phyloP scores from a whole-genome alignment of 2,888 invertebrate genomes.

The Aleiodes leptofemur region DNA sequence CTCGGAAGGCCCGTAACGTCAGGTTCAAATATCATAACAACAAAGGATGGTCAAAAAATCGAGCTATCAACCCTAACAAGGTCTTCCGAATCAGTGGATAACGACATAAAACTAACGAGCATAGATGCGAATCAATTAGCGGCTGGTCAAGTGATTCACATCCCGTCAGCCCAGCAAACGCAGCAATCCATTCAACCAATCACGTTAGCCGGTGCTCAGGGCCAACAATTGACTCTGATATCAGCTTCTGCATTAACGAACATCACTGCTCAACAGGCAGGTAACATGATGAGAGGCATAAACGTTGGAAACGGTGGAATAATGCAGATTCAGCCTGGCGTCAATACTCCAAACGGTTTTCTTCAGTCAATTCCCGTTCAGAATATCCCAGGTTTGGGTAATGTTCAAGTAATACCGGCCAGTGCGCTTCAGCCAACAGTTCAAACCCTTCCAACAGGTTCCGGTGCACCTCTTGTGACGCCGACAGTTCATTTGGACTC shows the following conservation, averaged over 20 bases:
- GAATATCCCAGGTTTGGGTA: conserved; percentile 86
- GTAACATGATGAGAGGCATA: conserved; percentile 70
- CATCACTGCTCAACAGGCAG: conserved; percentile 68
- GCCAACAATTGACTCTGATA: conserved; percentile 90
- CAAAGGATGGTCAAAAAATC: conserved; percentile 73
- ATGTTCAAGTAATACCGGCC: conserved; percentile 88
- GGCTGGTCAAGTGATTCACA: conserved; percentile 72
- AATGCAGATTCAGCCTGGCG: conserved; percentile 77
- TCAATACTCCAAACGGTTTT: conserved; percentile 74
- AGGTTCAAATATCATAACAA: conserved; percentile 67
- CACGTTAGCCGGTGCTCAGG: conserved; percentile 84
- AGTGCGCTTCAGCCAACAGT: conserved; percentile 77
- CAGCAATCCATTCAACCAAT: conserved; percentile 78
- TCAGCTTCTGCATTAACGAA: conserved; percentile 81
- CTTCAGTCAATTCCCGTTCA: conserved; percentile 85
- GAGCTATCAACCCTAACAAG: conserved; percentile 69
- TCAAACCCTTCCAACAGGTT: conserved; percentile 71
- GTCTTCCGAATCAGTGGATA: conserved; percentile 65
- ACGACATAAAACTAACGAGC: conserved; percentile 71
- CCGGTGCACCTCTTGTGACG: conserved; percentile 68
- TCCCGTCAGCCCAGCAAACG: conserved; percentile 63
- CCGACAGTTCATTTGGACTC: conserved; percentile 86
- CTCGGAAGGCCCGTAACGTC: conserved; percentile 63
- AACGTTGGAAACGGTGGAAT: conserved; percentile 70
- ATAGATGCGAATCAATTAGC: conserved; percentile 72